phyloP scores from a whole-genome alignment of 2,888 invertebrate species.

The Drosophila bunnanda region DNA sequence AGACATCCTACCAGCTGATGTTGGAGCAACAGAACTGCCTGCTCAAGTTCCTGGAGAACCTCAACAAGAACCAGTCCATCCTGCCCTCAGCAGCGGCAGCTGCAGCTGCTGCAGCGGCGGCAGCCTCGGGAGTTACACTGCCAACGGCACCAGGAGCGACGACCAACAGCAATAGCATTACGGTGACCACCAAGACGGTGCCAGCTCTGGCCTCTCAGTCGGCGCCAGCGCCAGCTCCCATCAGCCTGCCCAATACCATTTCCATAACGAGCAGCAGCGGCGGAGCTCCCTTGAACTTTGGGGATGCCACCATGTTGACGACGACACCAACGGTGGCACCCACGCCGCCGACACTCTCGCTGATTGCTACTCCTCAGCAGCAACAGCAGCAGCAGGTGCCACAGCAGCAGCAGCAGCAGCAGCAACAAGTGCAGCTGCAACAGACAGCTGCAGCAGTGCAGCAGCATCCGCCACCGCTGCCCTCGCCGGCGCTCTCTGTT shows the following conservation, averaged over 20 bases:
- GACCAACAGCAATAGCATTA: conserved; percentile 47
- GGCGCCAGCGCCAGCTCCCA: conserved; percentile 44
- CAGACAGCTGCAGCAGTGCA: conserved; percentile 46
- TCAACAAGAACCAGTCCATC: conserved; percentile 93
- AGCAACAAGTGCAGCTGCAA: conserved; percentile 12
- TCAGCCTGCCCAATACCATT: conserved; percentile 63
- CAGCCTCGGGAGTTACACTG: conserved; percentile 21
- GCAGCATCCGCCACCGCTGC: conserved; percentile 84
- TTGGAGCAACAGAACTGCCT: conserved; percentile 96
- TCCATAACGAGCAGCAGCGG: conserved; percentile 69
- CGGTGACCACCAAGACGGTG: conserved; percentile 72
- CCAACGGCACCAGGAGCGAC: conserved; percentile 46
- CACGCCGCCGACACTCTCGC: conserved; percentile 69
- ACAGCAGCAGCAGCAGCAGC: conserved; percentile 31
- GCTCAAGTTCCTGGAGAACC: conserved; percentile 92
- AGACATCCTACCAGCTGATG: conserved; percentile 95
- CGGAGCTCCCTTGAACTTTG: conserved; percentile 51
- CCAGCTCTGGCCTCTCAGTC: conserved; percentile 60
- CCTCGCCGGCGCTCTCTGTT: conserved; percentile 86
- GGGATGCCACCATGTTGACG: conserved; percentile 49
- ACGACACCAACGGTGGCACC: conserved; percentile 36
- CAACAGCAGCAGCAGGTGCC: conserved; percentile 24
- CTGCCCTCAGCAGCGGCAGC: conserved; percentile 86
- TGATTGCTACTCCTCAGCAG: conserved; percentile 69
- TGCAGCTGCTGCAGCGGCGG: conserved; percentile 46